These are phyloP conservation scores for Lumbricus terrestris DNA, from an alignment of 2,888 invertebrate genomes.

Conservation along the genomic window DNA sequence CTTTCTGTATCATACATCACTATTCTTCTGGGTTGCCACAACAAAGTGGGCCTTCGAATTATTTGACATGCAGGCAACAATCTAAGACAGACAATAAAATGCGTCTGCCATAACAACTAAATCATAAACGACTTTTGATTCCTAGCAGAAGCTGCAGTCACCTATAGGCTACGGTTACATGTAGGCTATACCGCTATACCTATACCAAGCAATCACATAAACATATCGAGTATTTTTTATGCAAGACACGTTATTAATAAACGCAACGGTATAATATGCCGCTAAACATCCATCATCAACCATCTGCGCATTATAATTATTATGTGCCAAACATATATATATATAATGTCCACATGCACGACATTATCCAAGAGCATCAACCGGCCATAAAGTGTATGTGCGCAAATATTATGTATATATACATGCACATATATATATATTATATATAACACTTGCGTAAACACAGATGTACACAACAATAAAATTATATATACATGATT, in stretches of 20 bases:
- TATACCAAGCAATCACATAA: not conserved
- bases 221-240: not conserved
- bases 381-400: not conserved
- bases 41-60: not conserved
- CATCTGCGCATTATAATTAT: too few relatives aligned
- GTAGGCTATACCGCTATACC: too few relatives aligned
- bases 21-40: too few relatives aligned
- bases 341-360: not conserved
- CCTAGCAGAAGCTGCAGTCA: not conserved
- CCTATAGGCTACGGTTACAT: too few relatives aligned
- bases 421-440: too few relatives aligned
- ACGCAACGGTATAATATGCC: not conserved
- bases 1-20: not conserved
- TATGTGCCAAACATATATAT: not conserved
- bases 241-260: not conserved
- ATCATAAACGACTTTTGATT: too few relatives aligned
- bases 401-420: not conserved
- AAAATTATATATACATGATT: too few relatives aligned
- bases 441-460: too few relatives aligned
- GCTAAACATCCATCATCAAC: not conserved
- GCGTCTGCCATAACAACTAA: not conserved
- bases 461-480: too few relatives aligned
- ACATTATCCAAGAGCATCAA: not conserved
- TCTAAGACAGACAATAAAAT: not conserved
- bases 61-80: not conserved